Evolutionary conservation across 2,113 vertebrate genomes (phyloP).

Genomic region (Nycticryphes semicollaris): DNA sequence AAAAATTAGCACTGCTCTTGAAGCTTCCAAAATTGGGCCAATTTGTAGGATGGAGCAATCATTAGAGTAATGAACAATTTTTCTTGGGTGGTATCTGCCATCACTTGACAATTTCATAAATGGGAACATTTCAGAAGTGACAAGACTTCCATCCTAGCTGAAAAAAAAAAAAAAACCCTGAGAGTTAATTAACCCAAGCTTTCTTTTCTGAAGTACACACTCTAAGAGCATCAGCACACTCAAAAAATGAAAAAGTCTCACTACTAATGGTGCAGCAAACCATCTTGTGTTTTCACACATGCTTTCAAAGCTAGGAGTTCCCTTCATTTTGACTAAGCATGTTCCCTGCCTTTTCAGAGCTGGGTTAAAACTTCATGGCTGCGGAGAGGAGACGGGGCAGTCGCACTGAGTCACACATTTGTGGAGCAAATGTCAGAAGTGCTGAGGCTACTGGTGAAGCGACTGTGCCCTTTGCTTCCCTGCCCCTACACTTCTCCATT

Average conservation of each 20-base stretch:
- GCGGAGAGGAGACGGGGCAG: neutral
- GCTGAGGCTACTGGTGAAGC: constrained; percentile 26
- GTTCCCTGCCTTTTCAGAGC: constrained; percentile 1
- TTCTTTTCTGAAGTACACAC: neutral
- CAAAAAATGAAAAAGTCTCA: neutral
- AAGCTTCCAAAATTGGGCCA: neutral
- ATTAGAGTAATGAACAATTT: neutral
- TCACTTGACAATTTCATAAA: neutral
- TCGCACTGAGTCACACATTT: neutral
- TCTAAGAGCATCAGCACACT: neutral
- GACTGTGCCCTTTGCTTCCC: constrained; percentile 27
- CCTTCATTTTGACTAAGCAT: constrained; percentile 6
- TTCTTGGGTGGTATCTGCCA: neutral
- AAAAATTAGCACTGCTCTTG: neutral
- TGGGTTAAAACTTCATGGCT: neutral
- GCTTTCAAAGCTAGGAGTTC: neutral
- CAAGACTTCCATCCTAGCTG: neutral
- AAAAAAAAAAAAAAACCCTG: neutral
- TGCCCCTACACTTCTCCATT: constrained; percentile 46
- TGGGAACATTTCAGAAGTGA: neutral
- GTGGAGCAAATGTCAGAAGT: neutral
- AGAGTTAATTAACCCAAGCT: neutral
- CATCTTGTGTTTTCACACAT: neutral
- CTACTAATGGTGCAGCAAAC: neutral
- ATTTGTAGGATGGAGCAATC: neutral